Base-by-base conservation (phyloP, 2,888 invertebrate species). In the Pseudococcus viburni region DNA sequence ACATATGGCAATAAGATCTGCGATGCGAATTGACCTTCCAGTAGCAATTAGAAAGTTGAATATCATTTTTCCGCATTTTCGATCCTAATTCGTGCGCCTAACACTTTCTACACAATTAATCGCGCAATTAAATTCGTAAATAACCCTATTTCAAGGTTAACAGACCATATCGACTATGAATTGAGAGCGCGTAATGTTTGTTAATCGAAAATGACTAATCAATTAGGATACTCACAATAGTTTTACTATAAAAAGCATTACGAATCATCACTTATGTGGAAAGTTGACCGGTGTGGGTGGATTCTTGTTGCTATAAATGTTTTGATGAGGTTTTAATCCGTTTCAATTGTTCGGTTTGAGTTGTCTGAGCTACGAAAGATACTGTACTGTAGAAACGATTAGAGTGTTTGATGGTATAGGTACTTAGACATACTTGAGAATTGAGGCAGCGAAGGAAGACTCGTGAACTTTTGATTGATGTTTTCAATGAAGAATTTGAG, bases 121-220 rank as follows among this genome's bases (percentile, higher is more conserved):
- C 80, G 80, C 80, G 80, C 80, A 80, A 80, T 80, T 80, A 80
- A 80, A 80, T 80, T 80, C 42, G 42, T 80, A 80, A 80, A 80
- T 80, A 80, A 42, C 42, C 42, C 80, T 80, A 19, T 80, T 80
- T 42, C 80, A 80, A 80, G 80, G 80, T 80, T 80, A 80, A 80
- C 80, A 80, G 80, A 80, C 80, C 80, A 80, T 80, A 80, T 39
- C 80, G 80, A 39, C 42, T 8, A 73, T 73, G 19, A 80, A 80
- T 80, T 80, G 80, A 26, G 80, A 80, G 80, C 80, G 80, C 80
- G 80, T 80, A 80, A 80, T 80, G 15, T 77, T 77, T 77, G 80
- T 42, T 80, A 80, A 80, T 80, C 42, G 80, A 80, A 80, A 80
- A 80, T 80, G 80, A 80, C 80, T 80, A 80, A 80, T 80, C 80